Conservation (phyloP, 1,140 invertebrate genomes). For the Telenomus remus region DNA sequence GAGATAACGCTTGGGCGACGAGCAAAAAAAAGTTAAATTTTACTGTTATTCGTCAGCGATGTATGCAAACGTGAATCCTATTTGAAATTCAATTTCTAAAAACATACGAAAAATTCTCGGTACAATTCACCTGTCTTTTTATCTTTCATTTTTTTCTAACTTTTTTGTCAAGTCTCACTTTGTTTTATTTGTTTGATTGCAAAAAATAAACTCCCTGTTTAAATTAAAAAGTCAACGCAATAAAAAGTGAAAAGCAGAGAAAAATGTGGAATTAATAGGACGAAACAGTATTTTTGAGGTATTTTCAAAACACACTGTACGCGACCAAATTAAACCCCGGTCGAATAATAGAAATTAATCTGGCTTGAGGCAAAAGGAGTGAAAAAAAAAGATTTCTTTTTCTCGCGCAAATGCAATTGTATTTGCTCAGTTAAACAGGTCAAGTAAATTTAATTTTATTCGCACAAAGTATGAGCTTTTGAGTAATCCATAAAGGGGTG, state of each 20-base stretch:
- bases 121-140: constrained; percentile 1
- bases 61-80: constrained; percentile 37
- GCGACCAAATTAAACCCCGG: neutral
- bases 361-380: neutral
- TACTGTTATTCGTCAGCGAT: constrained; percentile 35
- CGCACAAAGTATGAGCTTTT: constrained; percentile 18
- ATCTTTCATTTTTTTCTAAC: constrained; percentile 6
- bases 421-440: constrained; percentile 13
- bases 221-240: too few relatives aligned
- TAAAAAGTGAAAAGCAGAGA: too few relatives aligned
- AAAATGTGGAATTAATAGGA: too few relatives aligned
- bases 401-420: neutral
- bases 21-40: constrained; percentile 35
- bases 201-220: too few relatives aligned
- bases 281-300: too few relatives aligned
- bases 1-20: neutral
- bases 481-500: constrained; percentile 17
- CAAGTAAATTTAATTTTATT: constrained; percentile 25
- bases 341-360: constrained; percentile 7
- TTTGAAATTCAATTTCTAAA: constrained; percentile 41
- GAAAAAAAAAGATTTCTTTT: neutral
- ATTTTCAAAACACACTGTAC: too few relatives aligned
- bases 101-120: constrained; percentile 11
- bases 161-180: neutral
- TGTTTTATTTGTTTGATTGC: neutral